Base-by-base conservation (phyloP, 2,113 vertebrate genomes). In the Mellivora capensis region DNA sequence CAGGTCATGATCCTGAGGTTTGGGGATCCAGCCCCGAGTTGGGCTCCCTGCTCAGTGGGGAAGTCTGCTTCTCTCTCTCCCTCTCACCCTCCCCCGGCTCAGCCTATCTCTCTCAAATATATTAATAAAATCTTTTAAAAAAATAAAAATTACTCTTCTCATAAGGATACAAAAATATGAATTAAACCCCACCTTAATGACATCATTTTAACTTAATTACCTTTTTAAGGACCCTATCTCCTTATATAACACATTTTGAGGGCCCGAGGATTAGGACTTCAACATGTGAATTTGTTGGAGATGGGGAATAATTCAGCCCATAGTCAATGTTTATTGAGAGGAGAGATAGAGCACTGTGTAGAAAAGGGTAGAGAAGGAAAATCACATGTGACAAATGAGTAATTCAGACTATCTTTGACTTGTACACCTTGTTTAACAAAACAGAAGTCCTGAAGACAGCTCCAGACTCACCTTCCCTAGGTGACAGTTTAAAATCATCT, bases 401-500 rank as follows among this genome's bases (percentile, higher is more conserved):
- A 52, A 71, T 64, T 94, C 8, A 84, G 7, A 27, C 89, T 83
- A 21, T 44, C 42, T 94, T 84, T 54, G 21, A 71, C 23, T 87
- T 79, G 3, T 17, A 62, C 13, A 71, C 20, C n/a, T 93, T 90
- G 61, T 14, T 92, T 76, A 92, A 87, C 47, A 86, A 95, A 76
- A 86, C 23, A 14, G 23, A 93, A 57, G 23, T 52, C 17, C 64
- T 54, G 17, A 64, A 76, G 49, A 69, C n/a, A 85, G 64, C 15
- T 69, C 17, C 29, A 90, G 18, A 84, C 15, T 80, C 25, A 76
- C 4, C 37, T 21, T 87, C 39, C 42, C 34, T 80, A 37, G 7
- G 29, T 88, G 61, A 17, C n/a, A 96, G 10, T 93, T 96, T 86
- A 91, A 93, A 96, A 67, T 86, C 44, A 85, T 49, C 37, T 67